These are phyloP conservation scores for Dolichotis patagonum DNA, from an alignment of 2,113 vertebrate species.

Conservation along the genomic window DNA sequence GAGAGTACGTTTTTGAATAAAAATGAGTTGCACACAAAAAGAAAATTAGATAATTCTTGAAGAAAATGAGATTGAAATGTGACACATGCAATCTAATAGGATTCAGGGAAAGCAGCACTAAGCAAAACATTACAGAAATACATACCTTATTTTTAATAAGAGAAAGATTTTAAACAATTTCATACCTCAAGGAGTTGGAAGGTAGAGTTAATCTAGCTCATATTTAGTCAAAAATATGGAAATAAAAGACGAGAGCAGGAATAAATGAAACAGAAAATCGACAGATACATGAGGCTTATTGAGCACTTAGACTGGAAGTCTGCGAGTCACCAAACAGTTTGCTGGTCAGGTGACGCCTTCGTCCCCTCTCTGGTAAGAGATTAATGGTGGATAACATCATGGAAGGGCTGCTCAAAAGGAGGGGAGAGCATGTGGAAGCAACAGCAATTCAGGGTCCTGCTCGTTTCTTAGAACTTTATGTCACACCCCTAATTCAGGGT, in stretches of 20 bases:
- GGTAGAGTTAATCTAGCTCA: neutral
- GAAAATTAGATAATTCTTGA: neutral
- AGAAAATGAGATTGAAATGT: neutral
- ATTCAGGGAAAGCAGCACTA: neutral
- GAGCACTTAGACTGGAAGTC: neutral
- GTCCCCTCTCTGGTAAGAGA: neutral
- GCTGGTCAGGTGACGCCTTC: neutral
- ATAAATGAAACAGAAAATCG: neutral
- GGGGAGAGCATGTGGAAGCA: neutral
- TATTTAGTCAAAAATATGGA: neutral
- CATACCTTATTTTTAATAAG: neutral
- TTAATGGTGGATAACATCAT: too few relatives aligned
- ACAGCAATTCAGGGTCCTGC: neutral
- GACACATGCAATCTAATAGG: neutral
- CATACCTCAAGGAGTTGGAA: neutral
- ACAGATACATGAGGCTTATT: too few relatives aligned
- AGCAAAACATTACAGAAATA: neutral
- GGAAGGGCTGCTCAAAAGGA: too few relatives aligned
- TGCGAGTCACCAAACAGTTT: too few relatives aligned
- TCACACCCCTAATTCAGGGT: too few relatives aligned
- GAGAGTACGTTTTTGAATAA: neutral
- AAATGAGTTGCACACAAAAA: neutral
- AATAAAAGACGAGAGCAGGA: neutral
- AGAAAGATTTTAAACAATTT: neutral
- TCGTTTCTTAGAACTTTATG: neutral